These are phyloP conservation scores for Syrphus vitripennis DNA, from an alignment of 2,888 invertebrate genomes.

Conservation along the genomic window DNA sequence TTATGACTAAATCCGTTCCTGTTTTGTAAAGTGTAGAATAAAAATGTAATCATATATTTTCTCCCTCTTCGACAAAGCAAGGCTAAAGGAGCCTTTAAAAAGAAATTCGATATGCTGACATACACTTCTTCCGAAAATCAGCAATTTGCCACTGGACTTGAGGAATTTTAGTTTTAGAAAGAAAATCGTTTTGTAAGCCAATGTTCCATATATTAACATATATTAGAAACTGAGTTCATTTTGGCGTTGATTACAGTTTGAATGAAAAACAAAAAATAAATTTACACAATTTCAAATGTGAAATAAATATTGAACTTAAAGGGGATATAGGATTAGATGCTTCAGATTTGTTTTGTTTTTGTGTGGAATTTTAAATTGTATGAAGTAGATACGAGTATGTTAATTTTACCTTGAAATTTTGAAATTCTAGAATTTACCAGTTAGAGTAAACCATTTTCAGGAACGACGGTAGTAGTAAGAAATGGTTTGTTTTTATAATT, in stretches of 20 bases:
- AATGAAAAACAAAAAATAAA: neutral
- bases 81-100: neutral
- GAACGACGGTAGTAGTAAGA: too few relatives aligned
- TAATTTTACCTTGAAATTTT: too few relatives aligned
- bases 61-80: neutral
- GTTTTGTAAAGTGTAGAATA: neutral
- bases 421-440: too few relatives aligned
- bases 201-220: too few relatives aligned
- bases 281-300: neutral
- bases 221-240: too few relatives aligned
- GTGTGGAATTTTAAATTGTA: too few relatives aligned
- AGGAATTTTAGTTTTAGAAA: neutral
- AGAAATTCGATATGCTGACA: conserved; percentile 22
- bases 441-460: too few relatives aligned
- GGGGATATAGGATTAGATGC: neutral
- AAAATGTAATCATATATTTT: neutral
- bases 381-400: too few relatives aligned
- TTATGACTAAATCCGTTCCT: neutral
- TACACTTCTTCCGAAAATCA: neutral
- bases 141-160: neutral
- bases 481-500: too few relatives aligned
- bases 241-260: neutral
- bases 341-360: neutral
- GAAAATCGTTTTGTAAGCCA: neutral
- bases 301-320: neutral